These are phyloP conservation scores for Whitmania pigra DNA, from an alignment of 1,140 invertebrate genomes.

Conservation along the genomic window DNA sequence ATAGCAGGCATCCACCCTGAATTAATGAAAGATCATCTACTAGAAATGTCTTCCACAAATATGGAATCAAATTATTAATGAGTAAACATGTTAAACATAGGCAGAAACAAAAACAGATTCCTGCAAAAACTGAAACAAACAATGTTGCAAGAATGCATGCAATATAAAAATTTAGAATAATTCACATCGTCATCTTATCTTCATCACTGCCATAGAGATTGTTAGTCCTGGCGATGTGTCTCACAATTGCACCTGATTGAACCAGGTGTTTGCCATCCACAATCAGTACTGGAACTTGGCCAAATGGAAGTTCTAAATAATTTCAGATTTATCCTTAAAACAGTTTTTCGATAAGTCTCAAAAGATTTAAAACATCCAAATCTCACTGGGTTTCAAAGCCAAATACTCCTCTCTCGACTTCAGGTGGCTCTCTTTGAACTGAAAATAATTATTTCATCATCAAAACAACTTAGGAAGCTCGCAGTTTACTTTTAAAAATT, in stretches of 20 bases:
- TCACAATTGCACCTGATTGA: conserved; percentile 2
- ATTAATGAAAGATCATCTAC: neutral
- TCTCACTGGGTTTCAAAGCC: neutral
- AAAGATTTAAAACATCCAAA: neutral
- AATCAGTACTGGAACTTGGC: conserved; percentile 4
- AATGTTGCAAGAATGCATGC: no score
- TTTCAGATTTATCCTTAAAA: neutral
- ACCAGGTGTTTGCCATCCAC: conserved; percentile 1
- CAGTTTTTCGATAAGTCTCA: no score
- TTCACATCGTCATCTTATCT: conserved; percentile 7
- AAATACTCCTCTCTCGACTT: conserved; percentile 13
- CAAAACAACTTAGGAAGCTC: neutral
- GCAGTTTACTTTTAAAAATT: neutral
- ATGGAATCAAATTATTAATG: neutral
- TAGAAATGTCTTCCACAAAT: neutral
- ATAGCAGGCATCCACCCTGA: conserved; percentile 3
- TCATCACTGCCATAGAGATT: conserved; percentile 5
- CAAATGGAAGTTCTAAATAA: conserved; percentile 7
- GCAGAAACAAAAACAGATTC: no score
- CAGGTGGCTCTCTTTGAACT: conserved; percentile 1
- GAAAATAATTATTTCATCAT: neutral
- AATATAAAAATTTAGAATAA: no score
- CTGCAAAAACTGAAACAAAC: no score
- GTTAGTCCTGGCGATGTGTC: conserved; percentile 3
- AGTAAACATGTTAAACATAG: no score